Base-by-base conservation (phyloP, 2,113 vertebrate species). In the Gasterosteus aculeatus region DNA sequence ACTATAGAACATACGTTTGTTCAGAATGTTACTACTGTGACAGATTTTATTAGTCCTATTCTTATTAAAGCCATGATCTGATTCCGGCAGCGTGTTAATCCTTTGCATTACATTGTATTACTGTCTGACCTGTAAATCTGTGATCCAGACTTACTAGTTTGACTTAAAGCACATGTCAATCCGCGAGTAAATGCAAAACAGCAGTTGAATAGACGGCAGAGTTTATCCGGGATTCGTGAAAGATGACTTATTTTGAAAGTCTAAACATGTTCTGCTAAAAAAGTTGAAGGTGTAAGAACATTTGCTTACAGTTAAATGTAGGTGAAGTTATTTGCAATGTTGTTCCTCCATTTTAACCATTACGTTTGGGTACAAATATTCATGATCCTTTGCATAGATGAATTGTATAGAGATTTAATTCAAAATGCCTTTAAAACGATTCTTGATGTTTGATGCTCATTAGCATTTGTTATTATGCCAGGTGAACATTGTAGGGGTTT, bases 81-180 rank as follows among this genome's bases (percentile, higher is more conserved):
- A 56, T 26, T 53, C 19, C 22, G 65, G n/a, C 49, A 49, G n/a
- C 7, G 10, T 70, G 60, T 46, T 80, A 59, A 84, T 79, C 72
- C 54, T 69, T n/a, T 44, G 38, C 26, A 22, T 78, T 68, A 39
- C 15, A 53, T 29, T 54, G 38, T 46, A 63, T 78, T 46, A 47
- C 35, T 72, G 51, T 65, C 10, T 6, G 26, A 47, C 44, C 18
- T 80, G 44, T 75, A 75, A 75, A 80, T n/a, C 38, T 71, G 57
- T 62, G 54, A 82, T 51, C 44, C 29, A 8, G 7, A 59, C 19
- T 42, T 58, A 47, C 72, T 75, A 62, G 39, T 77, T 72, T 56
- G 58, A 75, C 42, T 57, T 18, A 31, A 26, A 54, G 29, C 51
- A 7, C 18, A 71, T 57, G 47, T 69, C 58, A 81, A 15, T 33